These are phyloP conservation scores for Ianthella basta DNA, from an alignment of 37 sponge, comb jelly and placozoan genomes.

Conservation along the genomic window DNA sequence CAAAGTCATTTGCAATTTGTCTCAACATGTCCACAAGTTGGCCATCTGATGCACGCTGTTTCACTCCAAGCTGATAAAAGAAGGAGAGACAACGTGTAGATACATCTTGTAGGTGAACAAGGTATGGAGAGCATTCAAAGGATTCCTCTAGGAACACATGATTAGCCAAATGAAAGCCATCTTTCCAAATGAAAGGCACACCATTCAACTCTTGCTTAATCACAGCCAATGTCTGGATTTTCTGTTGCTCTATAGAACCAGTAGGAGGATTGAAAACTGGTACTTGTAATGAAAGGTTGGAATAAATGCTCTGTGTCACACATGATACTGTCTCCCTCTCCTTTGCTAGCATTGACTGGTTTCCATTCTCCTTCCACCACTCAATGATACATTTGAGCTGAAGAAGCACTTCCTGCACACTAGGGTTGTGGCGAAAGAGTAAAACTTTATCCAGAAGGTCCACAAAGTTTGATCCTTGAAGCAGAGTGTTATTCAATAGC, in stretches of 20 bases:
- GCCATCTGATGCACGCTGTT: not conserved
- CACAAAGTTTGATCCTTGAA: not conserved
- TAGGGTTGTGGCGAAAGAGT: not conserved
- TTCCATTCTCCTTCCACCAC: conserved; percentile 20
- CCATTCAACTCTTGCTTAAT: conserved; percentile 12
- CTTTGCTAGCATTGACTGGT: not conserved
- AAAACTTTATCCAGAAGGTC: not conserved
- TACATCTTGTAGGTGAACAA: conserved; percentile 24
- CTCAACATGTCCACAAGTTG: not conserved
- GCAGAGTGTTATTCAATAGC: not conserved
- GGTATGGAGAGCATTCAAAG: conserved; percentile 34
- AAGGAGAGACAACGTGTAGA: not conserved
- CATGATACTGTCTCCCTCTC: not conserved
- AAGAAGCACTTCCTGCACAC: not conserved
- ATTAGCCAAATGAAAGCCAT: conserved; percentile 16
- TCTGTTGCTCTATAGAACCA: no score
- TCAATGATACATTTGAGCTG: conserved; percentile 1
- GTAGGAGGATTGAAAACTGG: no score
- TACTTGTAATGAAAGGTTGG: no score
- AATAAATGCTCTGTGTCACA: no score
- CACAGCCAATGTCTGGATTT: not conserved
- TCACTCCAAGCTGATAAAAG: conserved; percentile 46
- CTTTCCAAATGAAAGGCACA: conserved; percentile 57
- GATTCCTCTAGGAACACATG: conserved; percentile 31
- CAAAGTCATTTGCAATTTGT: not conserved